Base-by-base conservation (phyloP, 2,113 vertebrate species). In the Carassius gibelio region DNA sequence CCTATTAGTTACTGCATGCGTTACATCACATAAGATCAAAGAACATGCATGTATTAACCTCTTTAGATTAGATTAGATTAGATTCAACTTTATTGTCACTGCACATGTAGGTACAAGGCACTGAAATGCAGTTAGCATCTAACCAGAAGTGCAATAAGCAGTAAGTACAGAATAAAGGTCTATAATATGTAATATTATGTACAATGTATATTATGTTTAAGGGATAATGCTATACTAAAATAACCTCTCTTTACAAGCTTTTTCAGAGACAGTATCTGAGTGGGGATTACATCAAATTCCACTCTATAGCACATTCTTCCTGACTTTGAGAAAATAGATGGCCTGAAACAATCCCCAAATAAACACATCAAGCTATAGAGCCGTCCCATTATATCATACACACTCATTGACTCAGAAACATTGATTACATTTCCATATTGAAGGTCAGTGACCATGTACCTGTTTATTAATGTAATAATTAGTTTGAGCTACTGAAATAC, bases 371-470 rank as follows among this genome's bases (percentile, higher is more conserved):
- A 30, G 38, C n/a, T 66, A 50, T 21, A 68, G 2, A 52, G 42
- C 8, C 1, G 3, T 69, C 45, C n/a, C 80, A 81, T 81, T 81
- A 34, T 13, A 52, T 52, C 26, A 52, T 19, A 21, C 62, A 52
- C 45, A 52, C 17, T 68, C 26, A 69, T 2, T 21, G 62, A 81
- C 38, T 80, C 36, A n/a, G 23, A 50, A 13, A 66, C 45, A 66
- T 13, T 52, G 61, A 72, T 85, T 64, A 64, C 21, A 74, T 74
- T 59, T 72, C 34, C 64, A n/a, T 30, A 69, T 8, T n/a, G 75
- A 61, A 74, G 55, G 77, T 62, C 62, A 75, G 14, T 3, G 38
- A 5, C 61, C 9, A 72, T 50, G 10, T n/a, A 59, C 38, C 61
- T 10, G 23, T 19, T 42, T 42, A 23, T 52, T 62, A 71, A 26